Conservation (phyloP, 30 jellyfish, hydroid and myxozoan genomes). For the Clytia hemisphaerica region DNA sequence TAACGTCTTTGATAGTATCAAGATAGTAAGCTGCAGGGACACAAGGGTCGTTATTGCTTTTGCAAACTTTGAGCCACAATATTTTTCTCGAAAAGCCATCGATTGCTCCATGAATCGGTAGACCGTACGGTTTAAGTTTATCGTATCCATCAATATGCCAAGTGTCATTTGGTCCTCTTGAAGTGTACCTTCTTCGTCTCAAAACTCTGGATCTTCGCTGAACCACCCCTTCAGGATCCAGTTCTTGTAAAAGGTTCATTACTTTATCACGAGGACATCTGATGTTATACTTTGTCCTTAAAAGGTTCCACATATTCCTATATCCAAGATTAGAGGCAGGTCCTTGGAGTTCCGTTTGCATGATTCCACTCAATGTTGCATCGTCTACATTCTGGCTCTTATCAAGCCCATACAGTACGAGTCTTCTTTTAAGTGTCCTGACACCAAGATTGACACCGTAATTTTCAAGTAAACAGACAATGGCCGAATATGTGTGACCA, state of each 20-base stretch:
- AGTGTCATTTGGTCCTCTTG: no score
- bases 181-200: neutral
- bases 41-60: conserved; percentile 21
- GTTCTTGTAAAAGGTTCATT: conserved; percentile 17
- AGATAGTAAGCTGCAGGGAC: conserved; percentile 18
- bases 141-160: no score
- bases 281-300: conserved; percentile 7
- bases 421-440: conserved; percentile 30
- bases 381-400: conserved; percentile 11
- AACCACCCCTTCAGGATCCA: conserved; percentile 36
- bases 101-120: no score
- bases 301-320: conserved; percentile 21
- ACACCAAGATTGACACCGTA: conserved; percentile 8
- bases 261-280: conserved; percentile 11
- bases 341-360: neutral
- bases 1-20: neutral
- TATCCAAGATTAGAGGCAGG: neutral
- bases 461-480: conserved; percentile 10
- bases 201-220: conserved; percentile 1
- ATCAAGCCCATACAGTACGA: neutral
- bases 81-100: conserved; percentile 28
- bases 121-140: no score
- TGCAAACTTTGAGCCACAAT: no score
- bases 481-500: no score
- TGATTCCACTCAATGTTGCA: conserved; percentile 5